Percentiles rank a stretch among this genome's conserved stretches.
phyloP scores from a whole-genome alignment of 2,888 invertebrate genomes.

The Drosophila multiciliata region DNA sequence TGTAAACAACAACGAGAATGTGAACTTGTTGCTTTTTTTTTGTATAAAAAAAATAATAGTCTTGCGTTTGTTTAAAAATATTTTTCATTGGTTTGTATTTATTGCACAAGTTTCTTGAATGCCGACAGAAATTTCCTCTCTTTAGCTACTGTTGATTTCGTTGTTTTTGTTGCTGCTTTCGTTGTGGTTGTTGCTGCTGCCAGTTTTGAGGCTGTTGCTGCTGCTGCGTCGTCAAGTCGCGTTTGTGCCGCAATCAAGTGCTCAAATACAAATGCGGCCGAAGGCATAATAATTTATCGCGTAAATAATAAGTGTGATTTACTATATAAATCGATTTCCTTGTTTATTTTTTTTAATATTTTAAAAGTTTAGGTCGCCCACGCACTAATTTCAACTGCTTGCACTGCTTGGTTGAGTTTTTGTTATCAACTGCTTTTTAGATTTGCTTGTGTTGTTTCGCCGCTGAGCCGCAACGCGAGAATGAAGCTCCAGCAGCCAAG shows the following conservation, averaged over 20 bases:
- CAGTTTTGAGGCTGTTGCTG: slow-evolving; percentile 29
- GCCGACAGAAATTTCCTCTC: slow-evolving; percentile 69
- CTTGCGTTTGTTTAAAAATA: slow-evolving; percentile 36
- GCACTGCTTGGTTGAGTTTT: slow-evolving; percentile 47
- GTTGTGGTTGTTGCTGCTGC: slow-evolving; percentile 17
- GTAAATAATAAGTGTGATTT: slow-evolving; percentile 13
- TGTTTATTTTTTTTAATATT: slow-evolving; percentile 4
- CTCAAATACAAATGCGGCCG: slow-evolving; percentile 83
- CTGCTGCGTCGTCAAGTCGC: slow-evolving; percentile 66
- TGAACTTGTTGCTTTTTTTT: slow-evolving; percentile 35
- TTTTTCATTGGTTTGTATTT: slow-evolving; percentile 36
- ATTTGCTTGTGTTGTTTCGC: slow-evolving; percentile 39
- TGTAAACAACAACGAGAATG: slow-evolving; percentile 4
- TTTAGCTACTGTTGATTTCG: slow-evolving; percentile 37
- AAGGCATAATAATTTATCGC: slow-evolving; percentile 81
- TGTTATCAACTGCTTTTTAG: slow-evolving; percentile 1
- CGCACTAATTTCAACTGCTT: slow-evolving; percentile 43
- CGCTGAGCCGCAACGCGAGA: slow-evolving; percentile 73
- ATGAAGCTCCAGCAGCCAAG: slow-evolving; percentile 72
- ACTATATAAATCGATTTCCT: slow-evolving; percentile 4
- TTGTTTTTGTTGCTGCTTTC: slow-evolving; percentile 12
- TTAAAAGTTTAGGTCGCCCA: slow-evolving; percentile 29
- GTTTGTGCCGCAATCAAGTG: slow-evolving; percentile 82
- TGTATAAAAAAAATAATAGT: slow-evolving; percentile 29
- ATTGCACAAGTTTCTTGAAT: slow-evolving; percentile 76